Evolutionary conservation across 2,113 vertebrate species (phyloP), one percentile per base, ranked within the genome.

Genomic region (Pelmatolapia mariae): DNA sequence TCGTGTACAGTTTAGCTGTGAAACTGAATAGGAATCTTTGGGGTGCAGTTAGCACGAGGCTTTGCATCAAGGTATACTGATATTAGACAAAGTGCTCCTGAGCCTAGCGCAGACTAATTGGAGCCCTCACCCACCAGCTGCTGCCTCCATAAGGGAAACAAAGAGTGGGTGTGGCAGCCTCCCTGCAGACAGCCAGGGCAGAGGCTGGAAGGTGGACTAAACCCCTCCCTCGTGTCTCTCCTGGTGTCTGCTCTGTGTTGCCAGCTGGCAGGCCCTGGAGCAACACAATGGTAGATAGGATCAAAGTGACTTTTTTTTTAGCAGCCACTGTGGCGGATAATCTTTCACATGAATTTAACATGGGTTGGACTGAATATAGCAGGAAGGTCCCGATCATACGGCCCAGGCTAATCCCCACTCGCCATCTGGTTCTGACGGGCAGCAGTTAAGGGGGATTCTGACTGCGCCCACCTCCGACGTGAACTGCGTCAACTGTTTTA

Each of bases 281-380:
- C 89, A 24, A 61, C 93, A 93, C 94, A 92, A 94, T 91, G 87
- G 90, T 61, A 92, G 89, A 92, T 87, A 82, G 89, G 92, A 95
- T 95, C 92, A 95, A 95, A 95, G 93, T 94, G 88, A 93, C 94
- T 95, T 68, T 68, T 63, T 95, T 93, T 94, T 93, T 90, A 94
- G 90, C 92, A 93, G 89, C 85, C 87, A 84, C 90, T 82, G 85
- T 94, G 85, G 89, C 84, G 53, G 87, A 94, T 96, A 95, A 96
- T 96, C 95, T 95, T 92, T 94, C 92, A 86, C 94, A 95, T 95
- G 89, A 95, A 95, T 95, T 92, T 90, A 93, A 95, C 94, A 95
- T 95, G 87, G 83, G 57, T 63, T 82, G 84, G 92, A 89, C 53
- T 86, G 86, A 88, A 87, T 89, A 56, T 54, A 89, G 93, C 93